These are phyloP conservation scores for Rhynchotus rufescens DNA, from an alignment of 2,797 vertebrate genomes.

Conservation along the genomic window DNA sequence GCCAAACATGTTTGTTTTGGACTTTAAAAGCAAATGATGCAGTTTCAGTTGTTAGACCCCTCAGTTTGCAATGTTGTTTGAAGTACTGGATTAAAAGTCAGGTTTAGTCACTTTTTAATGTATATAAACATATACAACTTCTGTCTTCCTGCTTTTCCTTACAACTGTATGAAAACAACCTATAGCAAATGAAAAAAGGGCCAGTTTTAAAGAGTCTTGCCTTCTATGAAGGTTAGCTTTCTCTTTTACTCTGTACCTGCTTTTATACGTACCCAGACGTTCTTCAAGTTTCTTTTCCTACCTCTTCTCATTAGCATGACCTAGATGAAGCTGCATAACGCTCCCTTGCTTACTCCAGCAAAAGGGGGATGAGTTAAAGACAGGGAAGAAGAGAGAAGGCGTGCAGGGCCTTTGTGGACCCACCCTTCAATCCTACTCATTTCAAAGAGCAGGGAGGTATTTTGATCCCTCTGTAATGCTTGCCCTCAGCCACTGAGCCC, in stretches of 20 bases:
- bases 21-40: slow-evolving; percentile 8
- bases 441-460: background rate
- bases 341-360: background rate
- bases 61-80: background rate
- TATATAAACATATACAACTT: background rate
- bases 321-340: background rate
- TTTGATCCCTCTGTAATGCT: background rate
- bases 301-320: background rate
- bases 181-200: background rate
- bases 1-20: background rate
- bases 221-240: background rate
- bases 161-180: background rate
- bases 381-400: background rate
- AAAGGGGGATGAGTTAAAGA: background rate
- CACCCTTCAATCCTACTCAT: background rate
- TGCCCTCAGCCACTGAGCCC: background rate
- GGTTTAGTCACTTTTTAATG: background rate
- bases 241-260: background rate
- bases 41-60: background rate
- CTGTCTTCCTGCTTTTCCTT: background rate
- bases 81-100: background rate
- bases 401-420: rapidly evolving
- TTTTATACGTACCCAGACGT: rapidly evolving
- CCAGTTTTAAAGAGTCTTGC: background rate
- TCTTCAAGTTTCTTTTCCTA: background rate